A percentile compares a stretch with the other conserved stretches of the same genome.
Conservation (phyloP, 1,140 invertebrate species). For the Polypedilum vanderplanki region DNA sequence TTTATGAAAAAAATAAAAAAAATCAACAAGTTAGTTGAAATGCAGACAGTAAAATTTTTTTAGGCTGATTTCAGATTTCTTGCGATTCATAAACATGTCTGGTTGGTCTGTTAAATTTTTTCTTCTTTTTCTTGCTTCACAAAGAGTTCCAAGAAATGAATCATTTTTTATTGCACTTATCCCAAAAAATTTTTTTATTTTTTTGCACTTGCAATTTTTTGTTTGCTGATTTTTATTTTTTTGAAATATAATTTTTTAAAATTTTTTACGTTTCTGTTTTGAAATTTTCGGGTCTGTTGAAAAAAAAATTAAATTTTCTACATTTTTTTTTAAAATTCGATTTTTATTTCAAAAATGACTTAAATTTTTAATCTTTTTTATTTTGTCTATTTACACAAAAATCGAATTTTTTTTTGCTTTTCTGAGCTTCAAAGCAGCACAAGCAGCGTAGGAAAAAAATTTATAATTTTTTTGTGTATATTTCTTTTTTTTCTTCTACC, state of each 20-base stretch:
- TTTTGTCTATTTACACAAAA: not conserved
- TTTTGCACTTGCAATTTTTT: not conserved
- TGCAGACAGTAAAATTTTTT: constrained; percentile 24
- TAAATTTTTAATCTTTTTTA: not conserved
- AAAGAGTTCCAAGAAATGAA: not conserved
- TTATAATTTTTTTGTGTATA: not conserved
- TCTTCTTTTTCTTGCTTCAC: not conserved
- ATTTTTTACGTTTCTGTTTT: not conserved
- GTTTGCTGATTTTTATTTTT: not conserved
- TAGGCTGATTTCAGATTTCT: not conserved
- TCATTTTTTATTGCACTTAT: constrained; percentile 21
- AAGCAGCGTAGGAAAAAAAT: not conserved
- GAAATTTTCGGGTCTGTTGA: not conserved
- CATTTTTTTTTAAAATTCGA: too few species aligned
- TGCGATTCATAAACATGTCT: constrained; percentile 26
- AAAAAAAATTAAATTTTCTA: not conserved
- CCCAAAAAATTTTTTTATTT: not conserved
- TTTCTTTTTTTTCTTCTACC: not conserved
- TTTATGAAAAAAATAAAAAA: not conserved
- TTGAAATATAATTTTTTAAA: not conserved
- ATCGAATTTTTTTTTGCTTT: not conserved
- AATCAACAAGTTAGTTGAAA: constrained; percentile 27
- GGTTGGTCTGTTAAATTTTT: not conserved
- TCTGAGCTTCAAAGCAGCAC: not conserved
- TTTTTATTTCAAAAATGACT: too few species aligned